Conservation (phyloP, 1,140 invertebrate genomes). For the Lethrus apterus region DNA sequence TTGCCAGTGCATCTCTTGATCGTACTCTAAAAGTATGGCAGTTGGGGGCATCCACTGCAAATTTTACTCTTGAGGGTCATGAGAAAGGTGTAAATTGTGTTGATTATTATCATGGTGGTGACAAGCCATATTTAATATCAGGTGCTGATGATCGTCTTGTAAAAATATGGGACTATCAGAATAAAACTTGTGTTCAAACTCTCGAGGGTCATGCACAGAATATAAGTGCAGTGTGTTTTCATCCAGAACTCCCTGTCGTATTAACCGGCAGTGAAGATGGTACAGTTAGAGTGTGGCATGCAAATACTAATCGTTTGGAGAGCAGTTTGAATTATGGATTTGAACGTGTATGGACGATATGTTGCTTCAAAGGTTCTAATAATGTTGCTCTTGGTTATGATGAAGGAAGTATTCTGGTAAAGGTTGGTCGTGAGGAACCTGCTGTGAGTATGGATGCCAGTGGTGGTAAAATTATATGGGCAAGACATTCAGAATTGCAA, state of each 20-base stretch:
- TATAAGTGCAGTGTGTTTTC: slow-evolving; percentile 87
- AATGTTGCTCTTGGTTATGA: slow-evolving; percentile 67
- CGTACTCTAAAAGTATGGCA: slow-evolving; percentile 91
- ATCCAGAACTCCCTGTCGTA: slow-evolving; percentile 96
- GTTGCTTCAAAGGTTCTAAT: slow-evolving; percentile 75
- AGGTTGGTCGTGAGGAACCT: slow-evolving; percentile 95
- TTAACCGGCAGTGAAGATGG: slow-evolving; percentile 97
- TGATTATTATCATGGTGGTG: slow-evolving; percentile 97
- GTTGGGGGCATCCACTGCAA: slow-evolving; percentile 90
- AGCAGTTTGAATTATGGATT: slow-evolving; percentile 97
- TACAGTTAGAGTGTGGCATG: slow-evolving; percentile 95
- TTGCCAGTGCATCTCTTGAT: slow-evolving; percentile 96
- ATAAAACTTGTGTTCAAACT: slow-evolving; percentile 99
- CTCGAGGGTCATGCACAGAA: slow-evolving; percentile 96
- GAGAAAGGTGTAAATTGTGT: slow-evolving; percentile 99
- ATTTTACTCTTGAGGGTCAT: slow-evolving; percentile 98
- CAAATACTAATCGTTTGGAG: slow-evolving; percentile 94
- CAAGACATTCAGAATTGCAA: slow-evolving; percentile 95
- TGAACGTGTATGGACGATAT: slow-evolving; percentile 96
- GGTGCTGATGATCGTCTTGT: slow-evolving; percentile 96
- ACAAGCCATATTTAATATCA: slow-evolving; percentile 98
- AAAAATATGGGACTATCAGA: slow-evolving; percentile 99
- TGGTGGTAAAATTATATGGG: slow-evolving; percentile 98
- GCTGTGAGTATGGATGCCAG: slow-evolving; percentile 98
- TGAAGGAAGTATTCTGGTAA: slow-evolving; percentile 96